phyloP scores from a whole-genome alignment of 2,797 vertebrate species.

The Taeniopygia guttata region DNA sequence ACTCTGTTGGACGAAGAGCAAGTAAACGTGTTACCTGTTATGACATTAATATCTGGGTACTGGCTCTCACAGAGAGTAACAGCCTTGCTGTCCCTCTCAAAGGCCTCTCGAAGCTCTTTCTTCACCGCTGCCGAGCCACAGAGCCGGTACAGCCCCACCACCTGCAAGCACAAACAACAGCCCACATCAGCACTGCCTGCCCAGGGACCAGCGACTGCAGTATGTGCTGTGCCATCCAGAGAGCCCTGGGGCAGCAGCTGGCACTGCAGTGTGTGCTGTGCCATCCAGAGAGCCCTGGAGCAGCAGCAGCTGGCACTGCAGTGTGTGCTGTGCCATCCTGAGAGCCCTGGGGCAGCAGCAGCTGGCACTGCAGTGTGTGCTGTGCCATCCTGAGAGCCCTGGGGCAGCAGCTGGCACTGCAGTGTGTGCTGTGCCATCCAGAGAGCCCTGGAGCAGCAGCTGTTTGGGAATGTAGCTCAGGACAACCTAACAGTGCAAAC shows the following conservation, averaged over 20 bases:
- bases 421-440: too few species aligned
- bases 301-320: neutral
- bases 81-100: slow-evolving; percentile 89
- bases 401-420: too few species aligned
- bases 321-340: neutral
- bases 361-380: neutral
- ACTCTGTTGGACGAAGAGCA: neutral
- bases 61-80: slow-evolving; percentile 88
- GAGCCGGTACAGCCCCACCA: slow-evolving; percentile 93
- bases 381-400: neutral
- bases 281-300: too few species aligned
- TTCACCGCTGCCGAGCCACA: slow-evolving; percentile 97
- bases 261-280: too few species aligned
- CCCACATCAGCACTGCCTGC: neutral
- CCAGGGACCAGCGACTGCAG: neutral
- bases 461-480: fast-evolving
- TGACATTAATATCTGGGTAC: slow-evolving; percentile 97
- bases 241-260: too few species aligned
- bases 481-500: neutral
- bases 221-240: too few species aligned
- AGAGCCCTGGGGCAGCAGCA: too few species aligned
- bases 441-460: neutral
- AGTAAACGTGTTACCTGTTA: slow-evolving; percentile 87
- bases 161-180: slow-evolving; percentile 74
- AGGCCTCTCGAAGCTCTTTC: slow-evolving; percentile 96